Conservation (phyloP, 2,888 invertebrate genomes). For the Oegoconia quadripuncta region DNA sequence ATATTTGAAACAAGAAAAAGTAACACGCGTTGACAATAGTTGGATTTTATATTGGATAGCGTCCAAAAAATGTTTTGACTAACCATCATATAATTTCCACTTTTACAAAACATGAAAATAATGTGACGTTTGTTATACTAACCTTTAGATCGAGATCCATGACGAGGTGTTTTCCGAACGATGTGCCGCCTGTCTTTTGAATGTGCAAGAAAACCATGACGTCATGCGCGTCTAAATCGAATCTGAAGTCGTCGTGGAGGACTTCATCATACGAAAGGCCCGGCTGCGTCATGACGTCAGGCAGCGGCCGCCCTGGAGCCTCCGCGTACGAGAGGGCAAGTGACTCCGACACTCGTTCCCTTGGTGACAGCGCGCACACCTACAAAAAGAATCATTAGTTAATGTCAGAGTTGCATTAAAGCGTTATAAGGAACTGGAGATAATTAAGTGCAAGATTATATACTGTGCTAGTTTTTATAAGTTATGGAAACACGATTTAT, state of each 20-base stretch:
- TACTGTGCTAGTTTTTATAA: constrained; percentile 1
- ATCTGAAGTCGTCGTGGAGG: constrained; percentile 91
- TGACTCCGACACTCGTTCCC: constrained; percentile 80
- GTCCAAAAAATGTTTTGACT: constrained; percentile 15
- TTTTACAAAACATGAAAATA: constrained; percentile 3
- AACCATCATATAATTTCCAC: constrained; percentile 2
- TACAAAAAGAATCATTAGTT: constrained; percentile 40
- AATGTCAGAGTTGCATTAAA: constrained; percentile 1
- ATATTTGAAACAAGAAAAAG: no score
- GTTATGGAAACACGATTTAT: constrained; percentile 9
- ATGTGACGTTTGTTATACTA: constrained; percentile 18
- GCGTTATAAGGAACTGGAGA: constrained; percentile 4
- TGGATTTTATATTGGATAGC: constrained; percentile 11
- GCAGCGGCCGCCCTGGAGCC: constrained; percentile 73
- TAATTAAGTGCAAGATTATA: constrained; percentile 6
- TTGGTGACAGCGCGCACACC: constrained; percentile 86
- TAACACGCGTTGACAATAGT: no score
- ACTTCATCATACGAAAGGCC: constrained; percentile 92
- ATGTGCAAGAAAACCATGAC: constrained; percentile 99
- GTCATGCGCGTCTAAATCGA: constrained; percentile 95
- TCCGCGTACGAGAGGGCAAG: constrained; percentile 70
- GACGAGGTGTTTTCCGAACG: constrained; percentile 97
- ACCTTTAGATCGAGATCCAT: constrained; percentile 92
- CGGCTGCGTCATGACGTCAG: constrained; percentile 78
- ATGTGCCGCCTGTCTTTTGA: constrained; percentile 99